Conservation (phyloP, 2,113 vertebrate species). For the Sapajus apella region DNA sequence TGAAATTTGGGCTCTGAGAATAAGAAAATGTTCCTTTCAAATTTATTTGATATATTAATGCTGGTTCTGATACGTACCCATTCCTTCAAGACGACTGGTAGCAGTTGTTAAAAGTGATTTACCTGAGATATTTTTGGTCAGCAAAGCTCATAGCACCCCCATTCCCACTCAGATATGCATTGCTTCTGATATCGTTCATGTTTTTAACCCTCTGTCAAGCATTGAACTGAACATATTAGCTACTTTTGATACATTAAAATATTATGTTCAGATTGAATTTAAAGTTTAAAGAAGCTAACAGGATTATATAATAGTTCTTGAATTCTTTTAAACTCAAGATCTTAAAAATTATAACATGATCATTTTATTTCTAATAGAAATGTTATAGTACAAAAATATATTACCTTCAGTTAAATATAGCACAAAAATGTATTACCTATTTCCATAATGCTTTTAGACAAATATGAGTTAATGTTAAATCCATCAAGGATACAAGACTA, state of each 20-base stretch:
- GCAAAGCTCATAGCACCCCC: background rate
- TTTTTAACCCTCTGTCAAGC: background rate
- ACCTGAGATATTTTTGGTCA: background rate
- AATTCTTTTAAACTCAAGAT: constrained; percentile 45
- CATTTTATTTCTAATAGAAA: constrained; percentile 52
- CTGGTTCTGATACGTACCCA: background rate
- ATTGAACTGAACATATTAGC: constrained; percentile 17
- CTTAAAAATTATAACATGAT: constrained; percentile 32
- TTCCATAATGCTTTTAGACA: constrained; percentile 21
- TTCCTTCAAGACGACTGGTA: background rate
- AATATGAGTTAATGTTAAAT: constrained; percentile 35
- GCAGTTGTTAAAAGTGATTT: constrained; percentile 1
- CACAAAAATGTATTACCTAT: background rate
- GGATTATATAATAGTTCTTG: constrained; percentile 31
- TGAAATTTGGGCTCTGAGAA: constrained; percentile 8
- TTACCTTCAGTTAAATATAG: background rate
- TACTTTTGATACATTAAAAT: constrained; percentile 40
- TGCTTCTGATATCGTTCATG: background rate
- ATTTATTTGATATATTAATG: background rate
- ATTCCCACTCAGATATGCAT: background rate
- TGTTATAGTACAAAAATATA: background rate
- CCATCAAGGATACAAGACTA: constrained; percentile 41
- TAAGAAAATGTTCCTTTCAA: constrained; percentile 38
- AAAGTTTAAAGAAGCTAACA: constrained; percentile 27
- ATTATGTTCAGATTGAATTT: constrained; percentile 11